These are phyloP conservation scores for Heterocephalus glaber DNA, from an alignment of 2,113 vertebrate genomes.

Conservation along the genomic window DNA sequence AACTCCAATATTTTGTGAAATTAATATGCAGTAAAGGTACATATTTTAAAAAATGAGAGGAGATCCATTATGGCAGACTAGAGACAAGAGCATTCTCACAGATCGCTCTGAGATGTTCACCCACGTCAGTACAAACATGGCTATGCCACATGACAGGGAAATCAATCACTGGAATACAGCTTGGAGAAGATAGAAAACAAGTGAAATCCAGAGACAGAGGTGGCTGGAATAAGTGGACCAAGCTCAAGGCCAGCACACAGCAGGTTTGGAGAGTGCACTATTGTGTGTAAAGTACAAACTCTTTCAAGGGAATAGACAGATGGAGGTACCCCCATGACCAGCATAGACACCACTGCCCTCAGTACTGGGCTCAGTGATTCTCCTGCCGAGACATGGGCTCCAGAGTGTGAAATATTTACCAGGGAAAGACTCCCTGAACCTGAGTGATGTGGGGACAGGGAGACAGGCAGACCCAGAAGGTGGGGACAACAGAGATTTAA, in stretches of 20 bases:
- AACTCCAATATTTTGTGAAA: background rate
- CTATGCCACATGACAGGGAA: background rate
- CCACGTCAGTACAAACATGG: too few species aligned
- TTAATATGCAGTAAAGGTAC: background rate
- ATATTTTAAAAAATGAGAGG: background rate
- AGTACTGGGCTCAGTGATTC: too few species aligned
- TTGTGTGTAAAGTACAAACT: too few species aligned
- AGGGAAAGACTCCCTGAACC: background rate
- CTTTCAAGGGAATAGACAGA: background rate
- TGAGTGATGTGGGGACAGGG: background rate
- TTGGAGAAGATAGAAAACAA: background rate
- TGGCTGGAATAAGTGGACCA: background rate
- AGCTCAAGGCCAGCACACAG: background rate
- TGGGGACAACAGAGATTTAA: background rate
- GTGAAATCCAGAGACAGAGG: background rate
- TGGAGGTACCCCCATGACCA: background rate
- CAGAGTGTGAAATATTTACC: background rate
- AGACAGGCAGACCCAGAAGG: background rate
- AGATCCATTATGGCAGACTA: background rate
- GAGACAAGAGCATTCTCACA: background rate
- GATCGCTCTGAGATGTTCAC: background rate
- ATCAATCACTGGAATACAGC: background rate
- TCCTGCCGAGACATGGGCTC: background rate
- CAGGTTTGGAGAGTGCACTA: background rate
- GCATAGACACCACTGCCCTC: background rate